Evolutionary conservation across 2,113 vertebrate species (phyloP), one percentile per base, ranked within the genome.

Genomic region (Malaclemys terrapin): DNA sequence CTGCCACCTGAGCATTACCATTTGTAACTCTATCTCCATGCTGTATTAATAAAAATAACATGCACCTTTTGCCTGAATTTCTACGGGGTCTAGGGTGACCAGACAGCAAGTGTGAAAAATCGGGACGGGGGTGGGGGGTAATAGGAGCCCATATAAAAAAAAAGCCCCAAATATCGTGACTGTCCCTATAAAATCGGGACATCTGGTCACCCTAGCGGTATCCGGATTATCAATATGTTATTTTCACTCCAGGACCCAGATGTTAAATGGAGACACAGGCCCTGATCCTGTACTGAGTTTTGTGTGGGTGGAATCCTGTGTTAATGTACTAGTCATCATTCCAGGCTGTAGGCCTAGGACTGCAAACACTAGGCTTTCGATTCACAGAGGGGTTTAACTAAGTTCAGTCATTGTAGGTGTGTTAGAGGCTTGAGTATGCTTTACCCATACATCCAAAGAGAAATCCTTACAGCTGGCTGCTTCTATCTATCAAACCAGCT

Each of bases 41-140:
- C 4, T 86, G 85, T 84, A 92, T n/a, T 59, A 87, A 45, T 84
- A 91, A 84, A 19, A 94, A 89, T 89, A 93, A 90, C 80, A 92
- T 27, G 1, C 89, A 9, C 9, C 5, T 96, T 2, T 38, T 47
- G 16, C 52, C 24, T 45, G 8, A 90, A 75, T 69, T 89, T 92
- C 86, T 14, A 47, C 4, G 78, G 0, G 1, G 88, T 12, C 3
- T 75, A 45, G 45, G 45, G 45, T 45, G 45, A 45, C 45, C 45
- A 45, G 45, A 45, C 45, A 45, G 45, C 45, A 45, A 45, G 45
- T 45, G 45, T 45, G 45, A 45, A 45, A 45, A 45, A 45, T 45
- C 45, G 45, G 45, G 45, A 45, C 5, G 6, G 45, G 45, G 45
- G 45, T 45, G 45, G 45, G 45, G 45, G 6, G 45, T 45, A 45